Conservation (phyloP, 2,797 vertebrate genomes). For the Phoxinus dragarum region DNA sequence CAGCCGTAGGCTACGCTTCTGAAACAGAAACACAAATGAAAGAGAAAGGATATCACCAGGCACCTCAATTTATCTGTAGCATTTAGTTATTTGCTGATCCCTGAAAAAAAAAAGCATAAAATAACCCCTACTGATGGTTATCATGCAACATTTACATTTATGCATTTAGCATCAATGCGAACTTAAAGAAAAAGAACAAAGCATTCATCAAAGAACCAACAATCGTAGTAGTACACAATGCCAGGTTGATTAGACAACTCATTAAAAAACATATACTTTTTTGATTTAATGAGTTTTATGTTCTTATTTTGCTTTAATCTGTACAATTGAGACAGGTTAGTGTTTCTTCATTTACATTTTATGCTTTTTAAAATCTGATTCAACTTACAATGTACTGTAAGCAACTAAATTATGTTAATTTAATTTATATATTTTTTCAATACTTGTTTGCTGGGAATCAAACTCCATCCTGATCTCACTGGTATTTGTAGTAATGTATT, state of each 20-base stretch:
- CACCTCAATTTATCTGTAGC: conserved; percentile 61
- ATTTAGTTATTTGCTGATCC: conserved; percentile 66
- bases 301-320: neutral
- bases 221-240: too few relatives aligned
- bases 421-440: neutral
- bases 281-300: conserved; percentile 7
- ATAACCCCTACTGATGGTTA: neutral
- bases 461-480: neutral
- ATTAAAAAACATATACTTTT: too few relatives aligned
- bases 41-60: conserved; percentile 60
- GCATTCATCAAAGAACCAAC: too few relatives aligned
- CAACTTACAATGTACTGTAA: too few relatives aligned
- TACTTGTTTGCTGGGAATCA: neutral
- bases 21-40: conserved; percentile 55
- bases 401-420: neutral
- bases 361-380: neutral
- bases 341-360: neutral
- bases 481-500: neutral
- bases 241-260: too few relatives aligned
- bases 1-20: conserved; percentile 58
- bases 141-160: neutral
- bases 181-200: too few relatives aligned
- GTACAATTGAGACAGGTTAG: neutral
- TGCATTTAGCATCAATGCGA: too few relatives aligned
- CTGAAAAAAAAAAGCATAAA: neutral